phyloP scores from a whole-genome alignment of 2,113 vertebrate species.

The Chamaetylas fuelleborni region DNA sequence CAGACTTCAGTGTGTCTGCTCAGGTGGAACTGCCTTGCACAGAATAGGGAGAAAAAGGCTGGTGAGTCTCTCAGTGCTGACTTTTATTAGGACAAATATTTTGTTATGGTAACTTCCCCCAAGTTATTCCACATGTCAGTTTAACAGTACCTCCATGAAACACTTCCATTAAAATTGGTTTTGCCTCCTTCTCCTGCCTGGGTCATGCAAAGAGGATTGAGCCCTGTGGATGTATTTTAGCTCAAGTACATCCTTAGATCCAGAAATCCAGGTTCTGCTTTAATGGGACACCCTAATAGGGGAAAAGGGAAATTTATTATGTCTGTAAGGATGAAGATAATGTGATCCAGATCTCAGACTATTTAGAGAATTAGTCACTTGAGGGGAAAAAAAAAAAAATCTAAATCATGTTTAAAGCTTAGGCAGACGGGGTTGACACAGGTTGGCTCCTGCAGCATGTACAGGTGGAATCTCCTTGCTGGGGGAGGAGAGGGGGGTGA shows the following conservation, averaged over 20 bases:
- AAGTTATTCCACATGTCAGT: neutral
- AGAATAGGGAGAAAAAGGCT: neutral
- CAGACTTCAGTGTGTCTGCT: neutral
- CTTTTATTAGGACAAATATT: neutral
- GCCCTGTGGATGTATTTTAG: neutral
- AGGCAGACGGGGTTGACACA: neutral
- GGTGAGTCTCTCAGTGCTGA: accelerated
- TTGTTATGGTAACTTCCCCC: neutral
- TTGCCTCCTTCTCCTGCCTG: neutral
- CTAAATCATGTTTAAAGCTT: neutral
- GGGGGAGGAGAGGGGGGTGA: neutral
- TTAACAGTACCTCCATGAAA: neutral
- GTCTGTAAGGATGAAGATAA: neutral
- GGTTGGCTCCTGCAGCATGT: neutral
- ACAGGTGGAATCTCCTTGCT: neutral
- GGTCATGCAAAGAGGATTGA: neutral
- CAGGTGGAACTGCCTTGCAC: neutral
- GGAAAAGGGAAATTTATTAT: neutral
- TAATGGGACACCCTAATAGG: neutral
- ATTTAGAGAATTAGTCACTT: neutral
- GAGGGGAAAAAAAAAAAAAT: neutral
- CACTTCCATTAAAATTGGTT: neutral
- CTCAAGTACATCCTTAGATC: neutral
- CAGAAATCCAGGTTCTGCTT: neutral
- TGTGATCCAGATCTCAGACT: accelerated